Base-by-base conservation (phyloP, 2,113 vertebrate genomes). In the Narcine bancroftii region DNA sequence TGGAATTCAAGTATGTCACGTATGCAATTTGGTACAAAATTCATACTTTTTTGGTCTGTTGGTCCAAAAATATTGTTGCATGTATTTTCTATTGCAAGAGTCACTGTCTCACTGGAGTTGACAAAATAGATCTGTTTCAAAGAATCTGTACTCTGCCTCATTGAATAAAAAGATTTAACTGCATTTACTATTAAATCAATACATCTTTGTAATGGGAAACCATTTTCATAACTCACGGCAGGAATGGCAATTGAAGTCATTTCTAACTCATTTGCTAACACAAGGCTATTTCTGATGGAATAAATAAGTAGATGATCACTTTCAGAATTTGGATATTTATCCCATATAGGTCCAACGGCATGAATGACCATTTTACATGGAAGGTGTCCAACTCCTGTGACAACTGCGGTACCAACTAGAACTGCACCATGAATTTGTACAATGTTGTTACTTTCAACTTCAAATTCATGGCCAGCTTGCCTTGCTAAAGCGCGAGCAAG, bases 191-290 rank as follows among this genome's bases (percentile, higher is more conserved):
- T 98, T 72, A 93, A 94, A 0, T 93, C 0, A 13, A 96, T 97
- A 93, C 98, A 99, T 4, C 93, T 15, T 33, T 13, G 0, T 42
- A 97, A 47, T 0, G 98, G 98, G 93, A 97, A 99, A 72, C 93
- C 92, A 93, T 96, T 0, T 11, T 98, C 98, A 24, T 97, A 99
- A 94, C 98, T 98, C 92, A 99, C 83, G 24, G 97, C 97, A 93
- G 98, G 98, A 93, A 99, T 97, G 91, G 98, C 98, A 93, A 99
- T 95, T 83, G 96, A 96, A 0, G 15, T 0, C 0, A 47, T 24
- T 0, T 0, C 0, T 0, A 47, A 0, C 11, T 0, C 0, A 11
- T 15, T 66, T 15, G 94, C 95, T 0, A 0, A 85, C 0, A 0
- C 0, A 66, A 99, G 94, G 93, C 98, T 95, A 33, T 1, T 96